Percentiles rank a stretch among this genome's conserved stretches.
Evolutionary conservation across 1,140 invertebrate species (phyloP).

Genomic region (Drosophila lacertosa): DNA sequence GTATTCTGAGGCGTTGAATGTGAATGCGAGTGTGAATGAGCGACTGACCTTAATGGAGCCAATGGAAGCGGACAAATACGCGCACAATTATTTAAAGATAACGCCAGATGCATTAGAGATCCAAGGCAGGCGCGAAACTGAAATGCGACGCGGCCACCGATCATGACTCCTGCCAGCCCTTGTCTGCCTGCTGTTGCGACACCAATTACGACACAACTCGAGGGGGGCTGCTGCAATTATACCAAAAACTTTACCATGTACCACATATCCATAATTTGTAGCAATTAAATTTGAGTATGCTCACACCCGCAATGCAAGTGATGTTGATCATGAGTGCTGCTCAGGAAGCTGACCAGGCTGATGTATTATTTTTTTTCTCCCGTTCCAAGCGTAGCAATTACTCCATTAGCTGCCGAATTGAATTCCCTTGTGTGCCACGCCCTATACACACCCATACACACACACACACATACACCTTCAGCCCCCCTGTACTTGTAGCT

Average conservation of each 20-base stretch:
- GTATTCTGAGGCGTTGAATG: conserved; percentile 52
- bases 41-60: conserved; percentile 72
- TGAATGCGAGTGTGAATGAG: conserved; percentile 67
- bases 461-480: conserved; percentile 1
- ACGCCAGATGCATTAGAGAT: conserved; percentile 44
- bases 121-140: conserved; percentile 41
- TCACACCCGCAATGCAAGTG: conserved; percentile 1
- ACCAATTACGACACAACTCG: conserved; percentile 65
- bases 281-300: conserved; percentile 69
- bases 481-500: conserved; percentile 40
- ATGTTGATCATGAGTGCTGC: conserved; percentile 14
- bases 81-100: conserved; percentile 13
- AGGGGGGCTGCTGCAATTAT: conserved; percentile 68
- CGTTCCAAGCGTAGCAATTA: conserved; percentile 33
- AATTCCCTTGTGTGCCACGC: conserved; percentile 45
- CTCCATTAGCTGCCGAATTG: conserved; percentile 54
- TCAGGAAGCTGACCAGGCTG: conserved; percentile 15
- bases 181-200: conserved; percentile 24
- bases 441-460: conserved; percentile 19
- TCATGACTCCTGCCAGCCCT: neutral
- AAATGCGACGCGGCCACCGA: conserved; percentile 37
- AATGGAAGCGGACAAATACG: conserved; percentile 43
- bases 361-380: neutral
- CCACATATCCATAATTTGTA: conserved; percentile 68
- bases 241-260: conserved; percentile 47